Base-by-base conservation (phyloP, 2,888 invertebrate genomes). In the Polymixis lichenea region DNA sequence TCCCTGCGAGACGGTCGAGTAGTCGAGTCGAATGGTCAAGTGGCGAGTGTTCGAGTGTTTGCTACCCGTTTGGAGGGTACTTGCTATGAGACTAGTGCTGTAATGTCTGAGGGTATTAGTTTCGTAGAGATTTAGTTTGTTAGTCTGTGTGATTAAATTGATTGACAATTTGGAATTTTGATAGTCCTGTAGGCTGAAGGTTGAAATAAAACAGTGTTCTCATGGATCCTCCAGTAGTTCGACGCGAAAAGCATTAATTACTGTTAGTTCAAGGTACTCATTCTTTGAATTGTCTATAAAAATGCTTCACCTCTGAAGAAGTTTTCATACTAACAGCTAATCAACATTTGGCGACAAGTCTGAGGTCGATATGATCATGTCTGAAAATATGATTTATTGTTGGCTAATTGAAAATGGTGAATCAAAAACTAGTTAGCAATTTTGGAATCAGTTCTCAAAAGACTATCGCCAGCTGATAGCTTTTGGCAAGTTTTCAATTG, bases 41-140 rank as follows among this genome's bases (percentile, higher is more conserved):
- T 61, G 64, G 53, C 32, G 15, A 68, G 65, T 67, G 72, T 51
- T 73, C 22, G 61, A 84, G 86, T 77, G 73, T 76, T 80, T 78
- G 77, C 77, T 49, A 22, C 64, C 72, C 75, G 65, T 75, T 76
- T 70, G 28, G 25, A 86, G 75, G 19, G 72, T 65, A 25, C 73
- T 70, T 46, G 62, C 19, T 28, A 60, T 67, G 53, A 68, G 55
- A 77, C 55, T 77, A 66, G 72, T 64, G 43, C 25, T 69, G 67
- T 74, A 77, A 71, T 71, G 75, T 78, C 65, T 71, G 60, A 74
- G n/a, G 19, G 49, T 25, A 22, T 79, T 79, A 51, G 53, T 67
- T 43, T 64, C 66, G 38, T 62, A 0, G 22, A 28, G 43, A 65
- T 38, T 43, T 60, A 46, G 55, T 53, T 68, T 71, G 25, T 9